Conservation (phyloP, 2,888 invertebrate genomes). For the Patella ulyssiponensis region DNA sequence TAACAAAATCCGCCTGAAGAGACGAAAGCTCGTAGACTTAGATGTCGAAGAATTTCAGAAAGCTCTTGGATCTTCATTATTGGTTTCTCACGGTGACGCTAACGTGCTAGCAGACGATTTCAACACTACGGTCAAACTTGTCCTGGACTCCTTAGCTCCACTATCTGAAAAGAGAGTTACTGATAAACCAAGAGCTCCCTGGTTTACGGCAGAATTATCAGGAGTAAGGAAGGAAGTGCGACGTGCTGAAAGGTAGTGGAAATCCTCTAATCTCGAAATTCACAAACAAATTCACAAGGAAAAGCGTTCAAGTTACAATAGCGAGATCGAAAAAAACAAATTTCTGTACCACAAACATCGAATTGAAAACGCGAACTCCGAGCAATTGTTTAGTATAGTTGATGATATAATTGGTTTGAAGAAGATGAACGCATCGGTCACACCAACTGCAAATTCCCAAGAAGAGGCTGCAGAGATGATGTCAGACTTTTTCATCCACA, state of each 20-base stretch:
- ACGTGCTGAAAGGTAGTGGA: not conserved
- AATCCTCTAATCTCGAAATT: not conserved
- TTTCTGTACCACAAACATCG: not conserved
- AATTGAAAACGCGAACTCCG: not conserved
- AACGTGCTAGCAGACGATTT: not conserved
- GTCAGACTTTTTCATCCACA: not conserved
- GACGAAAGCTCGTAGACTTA: not conserved
- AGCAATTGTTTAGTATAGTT: not conserved
- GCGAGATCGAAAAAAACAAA: not conserved
- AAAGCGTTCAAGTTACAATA: not conserved
- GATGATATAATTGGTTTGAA: not conserved
- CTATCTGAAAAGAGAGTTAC: conserved; percentile 2
- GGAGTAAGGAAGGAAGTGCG: not conserved
- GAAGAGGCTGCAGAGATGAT: not conserved
- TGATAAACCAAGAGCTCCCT: not conserved
- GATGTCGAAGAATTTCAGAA: not conserved
- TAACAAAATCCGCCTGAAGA: not conserved
- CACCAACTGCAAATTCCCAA: not conserved
- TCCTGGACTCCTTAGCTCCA: not conserved
- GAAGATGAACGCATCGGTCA: not conserved
- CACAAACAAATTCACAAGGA: conserved; percentile 1
- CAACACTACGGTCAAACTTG: not conserved
- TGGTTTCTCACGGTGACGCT: not conserved
- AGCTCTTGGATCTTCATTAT: not conserved
- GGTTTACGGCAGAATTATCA: not conserved